Evolutionary conservation across 2,888 invertebrate genomes (phyloP).

Genomic region (Cantharis nigra): DNA sequence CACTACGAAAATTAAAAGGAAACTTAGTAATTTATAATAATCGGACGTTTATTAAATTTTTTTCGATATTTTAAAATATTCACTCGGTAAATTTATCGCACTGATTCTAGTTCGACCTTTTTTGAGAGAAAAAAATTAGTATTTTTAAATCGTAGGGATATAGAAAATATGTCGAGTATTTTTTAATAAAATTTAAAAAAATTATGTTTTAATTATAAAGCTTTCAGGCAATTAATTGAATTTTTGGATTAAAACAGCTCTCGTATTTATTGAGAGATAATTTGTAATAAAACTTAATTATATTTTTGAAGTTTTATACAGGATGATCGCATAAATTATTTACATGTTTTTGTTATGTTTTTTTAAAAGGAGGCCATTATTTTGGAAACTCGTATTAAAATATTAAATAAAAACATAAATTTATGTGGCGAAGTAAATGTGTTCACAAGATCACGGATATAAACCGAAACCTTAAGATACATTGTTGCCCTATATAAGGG

Average conservation of each 20-base stretch:
- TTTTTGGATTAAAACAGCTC: not conserved
- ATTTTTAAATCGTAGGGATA: not conserved
- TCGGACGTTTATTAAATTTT: slow-evolving; percentile 3
- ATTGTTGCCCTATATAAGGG: slow-evolving; percentile 28
- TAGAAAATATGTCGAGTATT: not conserved
- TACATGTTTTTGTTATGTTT: not conserved
- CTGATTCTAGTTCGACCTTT: not conserved
- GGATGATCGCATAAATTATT: not conserved
- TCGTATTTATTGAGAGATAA: not conserved
- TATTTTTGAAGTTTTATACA: not conserved
- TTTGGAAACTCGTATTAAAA: not conserved
- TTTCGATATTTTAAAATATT: not conserved
- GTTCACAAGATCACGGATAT: slow-evolving; percentile 21
- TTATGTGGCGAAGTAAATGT: slow-evolving; percentile 25
- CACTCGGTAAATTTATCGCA: not conserved
- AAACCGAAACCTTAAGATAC: slow-evolving; percentile 26
- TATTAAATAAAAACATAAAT: slow-evolving; percentile 17
- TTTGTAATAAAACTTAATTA: not conserved
- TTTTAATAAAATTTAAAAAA: not conserved
- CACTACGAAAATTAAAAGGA: slow-evolving; percentile 32
- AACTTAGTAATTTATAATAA: slow-evolving; percentile 20
- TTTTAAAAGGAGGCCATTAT: not conserved
- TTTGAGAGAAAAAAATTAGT: not conserved
- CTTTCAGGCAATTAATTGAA: not conserved
- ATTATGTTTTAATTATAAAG: not conserved